Evolutionary conservation across 2,113 vertebrate species (phyloP), one percentile per base, ranked within the genome.

Genomic region (Esox niger): DNA sequence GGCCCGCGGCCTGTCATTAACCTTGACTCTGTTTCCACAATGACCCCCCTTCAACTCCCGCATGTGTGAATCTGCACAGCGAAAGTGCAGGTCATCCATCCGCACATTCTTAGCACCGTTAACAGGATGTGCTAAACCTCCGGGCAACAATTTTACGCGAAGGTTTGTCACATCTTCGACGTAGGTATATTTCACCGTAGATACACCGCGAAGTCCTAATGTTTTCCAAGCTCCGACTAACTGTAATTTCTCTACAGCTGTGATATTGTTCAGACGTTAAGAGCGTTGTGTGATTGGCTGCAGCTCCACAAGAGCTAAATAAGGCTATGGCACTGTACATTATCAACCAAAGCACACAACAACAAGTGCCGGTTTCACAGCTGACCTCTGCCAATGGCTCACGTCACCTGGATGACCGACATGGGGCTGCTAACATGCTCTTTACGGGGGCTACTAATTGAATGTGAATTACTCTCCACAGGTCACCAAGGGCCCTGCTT

Each of bases 1-100:
- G 76, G 81, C 83, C 85, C 79, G 77, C 75, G 82, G 79, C 82
- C 76, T 68, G 54, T 87, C 80, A 87, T 85, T 88, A 81, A 88
- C 87, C 81, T 89, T 86, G 82, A 84, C 76, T 81, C 77, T 80
- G 64, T 87, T 84, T 87, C 81, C 80, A 76, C 77, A 70, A 71
- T 82, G 81, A 80, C 82, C 73, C 71, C 21, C 35, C 47, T 65
- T 55, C 69, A 25, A 13, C n/a, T 26, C 9, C 11, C 15, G n/a
- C 47, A 17, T 21, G 38, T 43, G 38, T 43, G 13, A 15, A 43
- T 43, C 38, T 43, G 17, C 38, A 43, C 38, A 15, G 38, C 11
- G 38, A 43, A 43, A 17, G 38, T 43, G 38, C 15, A 43, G 38
- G 1, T 43, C 38, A 43, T 7, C 47, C 47, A 52, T 21, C n/a